These are phyloP conservation scores for Liasis olivaceus DNA, from an alignment of 2,797 vertebrate genomes.

Conservation along the genomic window DNA sequence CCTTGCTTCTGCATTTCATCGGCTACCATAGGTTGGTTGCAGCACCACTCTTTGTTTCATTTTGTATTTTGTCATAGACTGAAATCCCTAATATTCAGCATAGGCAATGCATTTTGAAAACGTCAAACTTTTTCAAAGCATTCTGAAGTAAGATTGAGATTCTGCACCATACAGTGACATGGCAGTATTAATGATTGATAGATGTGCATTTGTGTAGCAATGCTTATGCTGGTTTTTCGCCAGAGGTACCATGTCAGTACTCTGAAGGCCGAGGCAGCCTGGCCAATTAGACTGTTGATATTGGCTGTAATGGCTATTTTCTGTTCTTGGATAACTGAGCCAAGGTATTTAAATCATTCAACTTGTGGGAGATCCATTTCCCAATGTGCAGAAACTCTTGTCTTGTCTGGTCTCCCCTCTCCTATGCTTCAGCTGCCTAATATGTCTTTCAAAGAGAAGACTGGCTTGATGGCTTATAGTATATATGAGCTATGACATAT, in stretches of 20 bases:
- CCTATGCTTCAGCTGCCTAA: background rate
- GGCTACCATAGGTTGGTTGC: background rate
- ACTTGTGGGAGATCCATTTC: background rate
- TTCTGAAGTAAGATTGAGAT: background rate
- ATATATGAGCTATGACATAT: background rate
- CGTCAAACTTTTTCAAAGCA: background rate
- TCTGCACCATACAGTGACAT: background rate
- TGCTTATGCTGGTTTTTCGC: too few relatives aligned
- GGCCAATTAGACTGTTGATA: too few relatives aligned
- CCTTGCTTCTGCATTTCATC: background rate
- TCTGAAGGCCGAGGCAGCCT: too few relatives aligned
- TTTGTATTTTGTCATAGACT: background rate
- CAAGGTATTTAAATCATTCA: too few relatives aligned
- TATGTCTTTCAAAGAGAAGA: background rate
- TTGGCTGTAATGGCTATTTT: too few relatives aligned
- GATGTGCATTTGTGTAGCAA: too few relatives aligned
- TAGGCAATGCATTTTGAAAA: background rate
- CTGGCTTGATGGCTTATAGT: background rate
- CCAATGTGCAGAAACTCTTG: background rate
- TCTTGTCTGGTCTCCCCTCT: background rate
- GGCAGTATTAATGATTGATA: too few relatives aligned
- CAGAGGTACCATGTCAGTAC: too few relatives aligned
- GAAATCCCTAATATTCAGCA: background rate
- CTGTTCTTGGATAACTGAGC: too few relatives aligned
- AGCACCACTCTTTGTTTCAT: background rate